These are phyloP conservation scores for Muricea muricata DNA, from an alignment of 92 coral and sea anemone genomes.

Conservation along the genomic window DNA sequence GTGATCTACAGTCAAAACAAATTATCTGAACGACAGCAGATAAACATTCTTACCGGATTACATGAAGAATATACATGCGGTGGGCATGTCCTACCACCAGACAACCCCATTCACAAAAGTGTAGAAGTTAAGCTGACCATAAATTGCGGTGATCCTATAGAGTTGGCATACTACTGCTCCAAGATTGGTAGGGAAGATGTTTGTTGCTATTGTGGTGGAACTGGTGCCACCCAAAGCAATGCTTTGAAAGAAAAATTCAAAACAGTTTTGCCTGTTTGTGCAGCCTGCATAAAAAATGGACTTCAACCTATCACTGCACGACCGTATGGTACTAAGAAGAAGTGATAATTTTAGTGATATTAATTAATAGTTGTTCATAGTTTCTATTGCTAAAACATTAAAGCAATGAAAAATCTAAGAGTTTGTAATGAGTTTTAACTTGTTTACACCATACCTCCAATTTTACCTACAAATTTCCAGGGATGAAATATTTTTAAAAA, in stretches of 20 bases:
- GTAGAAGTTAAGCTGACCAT: slow-evolving; percentile 27
- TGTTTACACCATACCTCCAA: too few species aligned
- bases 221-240: slow-evolving; percentile 26
- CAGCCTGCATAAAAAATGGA: slow-evolving; percentile 29
- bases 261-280: slow-evolving; percentile 50
- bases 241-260: slow-evolving; percentile 46
- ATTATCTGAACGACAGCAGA: slow-evolving; percentile 46
- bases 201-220: slow-evolving; percentile 50
- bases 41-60: slow-evolving; percentile 27
- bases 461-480: too few species aligned
- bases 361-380: too few species aligned
- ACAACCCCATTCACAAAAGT: slow-evolving; percentile 28
- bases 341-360: too few species aligned
- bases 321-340: too few species aligned
- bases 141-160: slow-evolving; percentile 44
- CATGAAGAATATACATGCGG: slow-evolving; percentile 55
- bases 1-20: slow-evolving; percentile 28
- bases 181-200: slow-evolving; percentile 29
- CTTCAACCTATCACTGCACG: slow-evolving; percentile 10
- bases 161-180: slow-evolving; percentile 39
- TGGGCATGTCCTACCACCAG: slow-evolving; percentile 31
- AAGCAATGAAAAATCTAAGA: too few species aligned
- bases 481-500: too few species aligned
- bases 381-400: too few species aligned
- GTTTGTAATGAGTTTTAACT: too few species aligned